These are phyloP conservation scores for Dendrophyllia cribrosa DNA, from an alignment of 64 coral and sea anemone species.

Conservation along the genomic window DNA sequence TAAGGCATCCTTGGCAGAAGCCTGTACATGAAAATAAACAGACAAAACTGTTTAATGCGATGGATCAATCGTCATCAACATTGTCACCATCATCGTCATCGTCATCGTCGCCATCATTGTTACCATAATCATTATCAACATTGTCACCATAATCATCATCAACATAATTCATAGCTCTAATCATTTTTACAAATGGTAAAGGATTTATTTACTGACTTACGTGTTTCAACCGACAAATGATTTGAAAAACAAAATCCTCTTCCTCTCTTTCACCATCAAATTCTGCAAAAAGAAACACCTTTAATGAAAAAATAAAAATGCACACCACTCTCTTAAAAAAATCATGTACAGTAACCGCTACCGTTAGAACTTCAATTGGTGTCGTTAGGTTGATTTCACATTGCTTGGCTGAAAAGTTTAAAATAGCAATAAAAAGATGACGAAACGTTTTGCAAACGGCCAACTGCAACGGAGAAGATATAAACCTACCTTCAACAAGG, in stretches of 20 bases:
- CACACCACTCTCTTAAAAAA: background rate
- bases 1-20: conserved; percentile 47
- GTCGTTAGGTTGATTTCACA: no score
- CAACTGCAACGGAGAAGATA: background rate
- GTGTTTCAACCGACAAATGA: conserved; percentile 65
- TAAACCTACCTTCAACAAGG: conserved; percentile 62
- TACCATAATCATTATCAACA: no score
- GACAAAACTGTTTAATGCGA: background rate
- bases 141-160: no score
- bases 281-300: conserved; percentile 6
- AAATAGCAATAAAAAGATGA: background rate
- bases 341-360: background rate
- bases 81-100: background rate
- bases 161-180: no score
- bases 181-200: no score
- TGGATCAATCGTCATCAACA: background rate
- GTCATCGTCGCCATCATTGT: no score
- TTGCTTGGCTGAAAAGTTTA: background rate
- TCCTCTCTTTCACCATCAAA: conserved; percentile 52
- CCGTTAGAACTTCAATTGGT: no score
- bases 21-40: conserved; percentile 17
- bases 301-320: background rate
- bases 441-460: background rate
- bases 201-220: background rate
- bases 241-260: conserved; percentile 62